Evolutionary conservation across 2,113 vertebrate species (phyloP), one percentile per base, ranked within the genome.

Genomic region (Gambusia holbrooki): DNA sequence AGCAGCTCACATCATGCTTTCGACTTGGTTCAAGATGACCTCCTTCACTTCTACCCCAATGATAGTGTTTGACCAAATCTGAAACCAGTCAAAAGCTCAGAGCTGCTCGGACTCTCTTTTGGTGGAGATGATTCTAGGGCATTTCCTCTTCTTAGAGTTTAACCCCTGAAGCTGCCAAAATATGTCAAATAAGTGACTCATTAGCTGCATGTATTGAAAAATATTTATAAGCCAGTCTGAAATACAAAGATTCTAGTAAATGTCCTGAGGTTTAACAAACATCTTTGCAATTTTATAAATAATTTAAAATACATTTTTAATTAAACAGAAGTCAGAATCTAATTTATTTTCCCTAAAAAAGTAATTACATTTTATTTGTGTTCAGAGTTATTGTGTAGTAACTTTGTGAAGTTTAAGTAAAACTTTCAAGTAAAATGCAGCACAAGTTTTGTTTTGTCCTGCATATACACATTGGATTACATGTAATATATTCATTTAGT

Each of bases 21-120:
- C 19, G 69, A 35, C 40, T 67, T 71, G 29, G 40, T 35, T 67
- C 30, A 64, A 67, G 64, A 67, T 67, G 51, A 51, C 11, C 13
- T 7, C 45, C 27, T 29, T n/a, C 62, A 65, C 63, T 51, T 37
- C 48, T 22, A 37, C 54, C 32, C 58, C 15, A 62, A 62, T 62
- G 33, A 71, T 32, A 32, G 48, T n/a, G 67, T 69, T 62, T 71
- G n/a, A 14, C 35, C 33, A 71, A 40, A 71, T 54, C 9, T 25
- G 69, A 71, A 32, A 28, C 58, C 69, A 71, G 33, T 29, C 33
- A 40, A 62, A 14, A 40, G 7, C 69, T 14, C 29, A 69, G 66
- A 11, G 30, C 7, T 6, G n/a, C n/a, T 33, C 33, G 28, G 33
- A 27, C 7, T 5, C 76, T 54, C 37, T 32, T 30, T 27, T 32